Percentiles rank a stretch among this genome's conserved stretches.
These are phyloP conservation scores for Eulithis prunata DNA, from an alignment of 2,888 invertebrate genomes.

Conservation along the genomic window DNA sequence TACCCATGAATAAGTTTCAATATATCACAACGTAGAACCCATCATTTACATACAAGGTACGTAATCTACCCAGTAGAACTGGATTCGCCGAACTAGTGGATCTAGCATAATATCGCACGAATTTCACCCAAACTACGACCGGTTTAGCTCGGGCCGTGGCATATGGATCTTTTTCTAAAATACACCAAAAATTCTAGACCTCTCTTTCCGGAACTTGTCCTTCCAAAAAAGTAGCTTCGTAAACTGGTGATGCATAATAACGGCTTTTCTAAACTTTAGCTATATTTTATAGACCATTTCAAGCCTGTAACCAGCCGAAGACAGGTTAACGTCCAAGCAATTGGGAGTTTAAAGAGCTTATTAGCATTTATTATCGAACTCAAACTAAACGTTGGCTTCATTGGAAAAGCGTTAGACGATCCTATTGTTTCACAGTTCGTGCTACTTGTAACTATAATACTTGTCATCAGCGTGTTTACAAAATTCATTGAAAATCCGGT, in stretches of 20 bases:
- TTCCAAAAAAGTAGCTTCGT: conserved; percentile 39
- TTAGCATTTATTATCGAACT: conserved; percentile 59
- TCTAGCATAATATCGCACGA: conserved; percentile 52
- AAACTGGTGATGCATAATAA: conserved; percentile 35
- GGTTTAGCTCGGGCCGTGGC: conserved; percentile 53
- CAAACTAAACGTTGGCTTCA: conserved; percentile 51
- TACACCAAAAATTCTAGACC: conserved; percentile 42
- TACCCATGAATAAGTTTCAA: conserved; percentile 35
- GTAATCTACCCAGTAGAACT: conserved; percentile 39
- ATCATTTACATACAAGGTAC: conserved; percentile 52
- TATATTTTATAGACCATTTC: conserved; percentile 48
- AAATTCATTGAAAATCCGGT: conserved; percentile 12
- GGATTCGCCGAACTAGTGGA: conserved; percentile 32
- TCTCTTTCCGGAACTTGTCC: conserved; percentile 38
- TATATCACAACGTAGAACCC: conserved; percentile 37
- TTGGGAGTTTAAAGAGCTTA: conserved; percentile 50
- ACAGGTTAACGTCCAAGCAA: conserved; percentile 62
- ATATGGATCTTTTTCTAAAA: conserved; percentile 53
- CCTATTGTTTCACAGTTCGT: conserved; percentile 42
- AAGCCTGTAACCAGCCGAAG: conserved; percentile 46
- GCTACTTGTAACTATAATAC: conserved; percentile 33
- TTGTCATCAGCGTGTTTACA: conserved; percentile 18
- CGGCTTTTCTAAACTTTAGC: conserved; percentile 48
- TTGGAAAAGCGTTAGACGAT: conserved; percentile 48
- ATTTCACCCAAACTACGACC: conserved; percentile 59